phyloP scores from a whole-genome alignment of 2,797 vertebrate genomes.

The Tachyglossus aculeatus region DNA sequence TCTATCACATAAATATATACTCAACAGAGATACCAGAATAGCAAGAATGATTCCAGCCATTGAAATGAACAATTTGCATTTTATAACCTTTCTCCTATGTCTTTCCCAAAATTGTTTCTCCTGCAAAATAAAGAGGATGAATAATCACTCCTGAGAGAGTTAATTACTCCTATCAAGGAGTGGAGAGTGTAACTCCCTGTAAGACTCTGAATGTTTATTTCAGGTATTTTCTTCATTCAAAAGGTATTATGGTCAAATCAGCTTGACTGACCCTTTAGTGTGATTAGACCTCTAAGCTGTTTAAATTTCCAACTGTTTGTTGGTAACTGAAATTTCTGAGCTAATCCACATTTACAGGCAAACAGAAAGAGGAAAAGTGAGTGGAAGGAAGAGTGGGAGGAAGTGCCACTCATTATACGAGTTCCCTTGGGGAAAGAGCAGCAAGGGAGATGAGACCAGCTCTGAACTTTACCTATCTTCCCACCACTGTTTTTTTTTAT shows the following conservation, averaged over 20 bases:
- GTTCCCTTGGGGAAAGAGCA: too few relatives aligned
- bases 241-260: conserved; percentile 6
- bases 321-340: background rate
- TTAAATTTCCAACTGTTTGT: background rate
- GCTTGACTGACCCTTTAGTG: background rate
- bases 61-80: conserved; percentile 31
- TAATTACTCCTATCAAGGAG: background rate
- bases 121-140: background rate
- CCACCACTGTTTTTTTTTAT: too few relatives aligned
- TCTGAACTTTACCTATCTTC: too few relatives aligned
- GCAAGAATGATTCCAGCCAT: conserved; percentile 27
- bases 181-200: background rate
- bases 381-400: too few relatives aligned
- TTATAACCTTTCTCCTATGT: conserved; percentile 25
- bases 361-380: too few relatives aligned
- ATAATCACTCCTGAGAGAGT: background rate
- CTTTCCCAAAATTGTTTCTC: background rate
- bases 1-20: conserved; percentile 15
- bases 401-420: too few relatives aligned
- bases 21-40: conserved; percentile 28
- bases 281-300: background rate
- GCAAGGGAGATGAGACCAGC: too few relatives aligned
- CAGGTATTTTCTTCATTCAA: background rate
- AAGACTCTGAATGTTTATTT: background rate
- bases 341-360: conserved; percentile 15